Conservation (phyloP, 2,113 vertebrate genomes). For the Cyanoliseus patagonus region DNA sequence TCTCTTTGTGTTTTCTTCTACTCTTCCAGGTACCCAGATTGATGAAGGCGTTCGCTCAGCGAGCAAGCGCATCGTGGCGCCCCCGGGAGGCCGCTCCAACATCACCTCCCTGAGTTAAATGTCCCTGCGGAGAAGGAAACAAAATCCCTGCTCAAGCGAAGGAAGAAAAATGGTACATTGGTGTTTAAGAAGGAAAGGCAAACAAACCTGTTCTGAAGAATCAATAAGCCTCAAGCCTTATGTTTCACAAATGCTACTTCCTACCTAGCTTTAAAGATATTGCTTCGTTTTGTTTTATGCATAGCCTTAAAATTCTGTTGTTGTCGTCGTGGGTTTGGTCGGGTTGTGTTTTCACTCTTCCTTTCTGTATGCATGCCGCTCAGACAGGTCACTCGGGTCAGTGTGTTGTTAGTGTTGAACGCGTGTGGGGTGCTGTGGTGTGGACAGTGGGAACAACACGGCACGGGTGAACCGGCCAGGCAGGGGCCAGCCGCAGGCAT, state of each 20-base stretch:
- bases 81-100: constrained; percentile 96
- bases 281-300: constrained; percentile 84
- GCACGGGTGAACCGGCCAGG: background rate
- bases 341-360: constrained; percentile 46
- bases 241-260: constrained; percentile 88
- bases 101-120: constrained; percentile 96
- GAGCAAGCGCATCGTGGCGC: constrained; percentile 92
- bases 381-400: constrained; percentile 69
- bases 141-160: constrained; percentile 70
- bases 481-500: background rate
- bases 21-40: constrained; percentile 72
- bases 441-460: constrained; percentile 22
- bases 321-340: constrained; percentile 31
- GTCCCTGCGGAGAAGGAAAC: constrained; percentile 40
- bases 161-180: constrained; percentile 77
- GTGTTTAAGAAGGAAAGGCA: constrained; percentile 77
- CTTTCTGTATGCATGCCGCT: constrained; percentile 78
- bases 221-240: constrained; percentile 97
- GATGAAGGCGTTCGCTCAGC: constrained; percentile 87
- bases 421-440: constrained; percentile 61
- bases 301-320: constrained; percentile 73
- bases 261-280: constrained; percentile 85
- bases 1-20: background rate
- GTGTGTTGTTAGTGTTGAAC: constrained; percentile 70
- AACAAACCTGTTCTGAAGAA: constrained; percentile 77